Percentiles rank a stretch among this genome's conserved stretches.
These are phyloP conservation scores for Callinectes sapidus DNA, from an alignment of 2,888 invertebrate species.

Conservation along the genomic window DNA sequence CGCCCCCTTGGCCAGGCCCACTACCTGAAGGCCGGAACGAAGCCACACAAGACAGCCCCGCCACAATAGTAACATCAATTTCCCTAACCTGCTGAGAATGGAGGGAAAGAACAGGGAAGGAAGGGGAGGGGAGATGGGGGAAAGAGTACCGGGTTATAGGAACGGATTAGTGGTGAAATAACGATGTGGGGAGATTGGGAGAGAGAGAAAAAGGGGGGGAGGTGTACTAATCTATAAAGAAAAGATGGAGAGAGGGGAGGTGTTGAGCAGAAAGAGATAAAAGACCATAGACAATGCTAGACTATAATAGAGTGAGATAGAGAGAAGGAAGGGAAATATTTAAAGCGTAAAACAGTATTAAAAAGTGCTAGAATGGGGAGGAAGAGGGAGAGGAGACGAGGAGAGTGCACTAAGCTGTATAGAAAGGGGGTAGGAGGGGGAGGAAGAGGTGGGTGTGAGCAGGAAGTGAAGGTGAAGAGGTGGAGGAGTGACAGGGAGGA, in stretches of 20 bases:
- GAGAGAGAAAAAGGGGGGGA: background rate
- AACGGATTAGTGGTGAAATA: background rate
- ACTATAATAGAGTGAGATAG: too few relatives aligned
- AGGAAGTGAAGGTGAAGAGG: background rate
- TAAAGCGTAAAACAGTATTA: too few relatives aligned
- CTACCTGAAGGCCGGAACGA: background rate
- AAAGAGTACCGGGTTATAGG: background rate
- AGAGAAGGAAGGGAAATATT: too few relatives aligned
- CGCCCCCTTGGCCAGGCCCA: background rate
- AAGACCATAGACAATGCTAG: too few relatives aligned
- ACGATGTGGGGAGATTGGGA: background rate
- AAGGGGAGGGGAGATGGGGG: background rate
- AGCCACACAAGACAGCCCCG: background rate
- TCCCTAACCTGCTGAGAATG: background rate
- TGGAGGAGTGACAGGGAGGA: background rate
- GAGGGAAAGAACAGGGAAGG: background rate
- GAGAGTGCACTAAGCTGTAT: too few relatives aligned
- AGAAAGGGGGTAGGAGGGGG: background rate
- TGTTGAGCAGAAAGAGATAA: background rate
- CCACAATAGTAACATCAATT: slow-evolving; percentile 24
- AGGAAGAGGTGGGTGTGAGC: background rate
- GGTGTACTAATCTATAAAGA: background rate
- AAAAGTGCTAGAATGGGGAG: too few relatives aligned
- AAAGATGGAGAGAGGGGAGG: background rate
- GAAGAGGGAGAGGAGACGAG: too few relatives aligned